These are phyloP conservation scores for Drosophila anomalipes DNA, from an alignment of 2,888 invertebrate species.

Conservation along the genomic window DNA sequence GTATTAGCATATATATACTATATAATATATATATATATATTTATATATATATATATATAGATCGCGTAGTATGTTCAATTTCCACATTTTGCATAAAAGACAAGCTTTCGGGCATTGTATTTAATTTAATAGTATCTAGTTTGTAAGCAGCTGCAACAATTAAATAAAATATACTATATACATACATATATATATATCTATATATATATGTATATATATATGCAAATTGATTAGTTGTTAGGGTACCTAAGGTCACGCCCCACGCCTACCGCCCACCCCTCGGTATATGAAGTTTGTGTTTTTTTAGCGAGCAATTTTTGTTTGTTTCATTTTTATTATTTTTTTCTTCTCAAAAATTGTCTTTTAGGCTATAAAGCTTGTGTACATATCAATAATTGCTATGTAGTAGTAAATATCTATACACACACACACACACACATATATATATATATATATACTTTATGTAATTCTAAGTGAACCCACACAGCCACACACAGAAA, in stretches of 20 bases:
- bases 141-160: conserved; percentile 55
- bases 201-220: no score
- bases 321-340: conserved; percentile 13
- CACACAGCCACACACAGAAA: conserved; percentile 21
- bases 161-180: conserved; percentile 7
- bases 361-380: conserved; percentile 62
- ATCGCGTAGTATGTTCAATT: conserved; percentile 65
- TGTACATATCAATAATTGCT: conserved; percentile 70
- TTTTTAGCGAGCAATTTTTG: conserved; percentile 32
- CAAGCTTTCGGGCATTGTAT: conserved; percentile 75
- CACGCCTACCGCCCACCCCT: neutral
- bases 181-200: neutral
- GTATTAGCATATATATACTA: conserved; percentile 21
- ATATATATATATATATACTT: conserved; percentile 32
- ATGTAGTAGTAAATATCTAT: conserved; percentile 51
- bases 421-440: conserved; percentile 8
- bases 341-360: conserved; percentile 26
- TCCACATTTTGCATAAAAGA: conserved; percentile 73
- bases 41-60: conserved; percentile 38
- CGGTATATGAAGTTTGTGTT: conserved; percentile 31
- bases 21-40: conserved; percentile 28
- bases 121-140: conserved; percentile 64
- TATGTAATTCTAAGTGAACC: conserved; percentile 56
- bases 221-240: conserved; percentile 40
- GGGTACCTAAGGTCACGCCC: conserved; percentile 36